phyloP scores from a whole-genome alignment of 2,113 vertebrate genomes.

The Mustelus asterias region DNA sequence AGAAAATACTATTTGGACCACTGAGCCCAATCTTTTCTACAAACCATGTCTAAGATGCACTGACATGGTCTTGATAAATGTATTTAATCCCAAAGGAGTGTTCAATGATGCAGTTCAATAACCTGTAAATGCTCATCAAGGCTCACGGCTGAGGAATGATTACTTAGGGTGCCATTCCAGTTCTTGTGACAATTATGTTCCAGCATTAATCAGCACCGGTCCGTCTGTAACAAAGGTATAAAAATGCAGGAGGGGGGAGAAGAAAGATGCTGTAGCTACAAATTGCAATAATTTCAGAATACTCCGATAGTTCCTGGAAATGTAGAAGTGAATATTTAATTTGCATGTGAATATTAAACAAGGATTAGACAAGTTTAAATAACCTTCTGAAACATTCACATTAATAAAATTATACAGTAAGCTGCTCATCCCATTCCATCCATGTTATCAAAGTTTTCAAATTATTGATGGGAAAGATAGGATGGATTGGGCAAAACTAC shows the following conservation, averaged over 20 bases:
- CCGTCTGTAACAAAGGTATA: background rate
- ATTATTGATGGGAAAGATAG: background rate
- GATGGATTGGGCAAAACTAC: background rate
- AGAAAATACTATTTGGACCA: background rate
- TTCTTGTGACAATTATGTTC: background rate
- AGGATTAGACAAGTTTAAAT: background rate
- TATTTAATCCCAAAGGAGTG: background rate
- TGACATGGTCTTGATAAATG: background rate
- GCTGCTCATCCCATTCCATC: background rate
- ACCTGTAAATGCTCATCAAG: background rate
- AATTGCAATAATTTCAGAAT: background rate
- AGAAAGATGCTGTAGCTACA: background rate
- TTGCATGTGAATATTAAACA: background rate
- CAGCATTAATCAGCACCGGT: background rate
- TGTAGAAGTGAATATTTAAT: background rate
- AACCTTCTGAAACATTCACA: background rate
- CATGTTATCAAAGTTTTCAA: background rate
- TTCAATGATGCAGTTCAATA: background rate
- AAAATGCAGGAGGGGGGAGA: background rate
- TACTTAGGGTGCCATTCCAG: background rate
- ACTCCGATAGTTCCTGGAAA: background rate
- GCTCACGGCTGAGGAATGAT: background rate
- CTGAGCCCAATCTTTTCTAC: background rate
- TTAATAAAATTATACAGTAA: background rate
- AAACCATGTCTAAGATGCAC: background rate